Evolutionary conservation across 35 echinoderm and acorn worm species (phyloP).

Genomic region (Patiria miniata): DNA sequence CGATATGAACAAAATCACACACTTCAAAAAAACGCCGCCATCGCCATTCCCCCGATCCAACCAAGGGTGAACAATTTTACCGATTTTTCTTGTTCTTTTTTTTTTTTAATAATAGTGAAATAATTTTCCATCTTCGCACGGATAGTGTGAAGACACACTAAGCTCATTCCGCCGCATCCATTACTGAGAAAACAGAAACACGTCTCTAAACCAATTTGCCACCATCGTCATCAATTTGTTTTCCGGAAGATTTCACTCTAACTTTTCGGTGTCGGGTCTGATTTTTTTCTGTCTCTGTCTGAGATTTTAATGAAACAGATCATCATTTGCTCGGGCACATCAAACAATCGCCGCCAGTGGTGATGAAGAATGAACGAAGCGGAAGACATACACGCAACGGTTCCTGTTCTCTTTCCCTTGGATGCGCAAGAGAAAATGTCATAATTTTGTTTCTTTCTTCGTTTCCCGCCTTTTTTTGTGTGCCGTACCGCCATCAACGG

Average conservation of each 20-base stretch:
- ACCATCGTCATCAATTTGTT: background rate
- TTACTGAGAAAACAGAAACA: background rate
- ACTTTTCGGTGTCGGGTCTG: background rate
- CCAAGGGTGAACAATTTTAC: background rate
- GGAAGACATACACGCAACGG: background rate
- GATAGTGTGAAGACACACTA: background rate
- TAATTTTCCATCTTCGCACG: background rate
- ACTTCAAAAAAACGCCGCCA: background rate
- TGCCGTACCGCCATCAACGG: background rate
- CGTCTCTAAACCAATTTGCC: background rate
- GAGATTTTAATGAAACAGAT: slow-evolving; percentile 29
- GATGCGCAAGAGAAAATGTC: slow-evolving; percentile 12
- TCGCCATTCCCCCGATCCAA: background rate
- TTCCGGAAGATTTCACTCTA: slow-evolving; percentile 19
- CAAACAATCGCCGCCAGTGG: background rate
- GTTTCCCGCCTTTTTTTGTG: background rate
- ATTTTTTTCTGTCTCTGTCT: background rate
- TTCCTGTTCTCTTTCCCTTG: slow-evolving; percentile 7
- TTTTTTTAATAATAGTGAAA: slow-evolving; percentile 7
- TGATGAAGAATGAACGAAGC: background rate
- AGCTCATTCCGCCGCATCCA: no score
- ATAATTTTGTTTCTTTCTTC: background rate
- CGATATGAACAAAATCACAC: slow-evolving; percentile 1
- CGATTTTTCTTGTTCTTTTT: background rate
- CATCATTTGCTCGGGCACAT: background rate